phyloP scores from a whole-genome alignment of 2,888 invertebrate species.

The Himalopsyche japonica region DNA sequence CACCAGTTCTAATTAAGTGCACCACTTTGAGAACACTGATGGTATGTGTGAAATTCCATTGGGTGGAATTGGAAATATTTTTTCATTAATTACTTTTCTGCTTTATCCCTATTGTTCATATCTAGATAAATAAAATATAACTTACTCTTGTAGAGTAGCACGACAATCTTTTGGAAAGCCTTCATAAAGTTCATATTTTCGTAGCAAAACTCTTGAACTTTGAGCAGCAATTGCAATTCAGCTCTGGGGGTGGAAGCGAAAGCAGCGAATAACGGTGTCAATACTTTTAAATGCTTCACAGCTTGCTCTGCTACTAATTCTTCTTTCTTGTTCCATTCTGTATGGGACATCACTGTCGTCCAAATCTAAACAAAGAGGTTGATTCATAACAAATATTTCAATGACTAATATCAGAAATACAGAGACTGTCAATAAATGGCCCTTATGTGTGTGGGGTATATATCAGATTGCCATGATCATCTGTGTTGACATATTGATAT shows the following conservation, averaged over 20 bases:
- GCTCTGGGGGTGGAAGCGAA: slow-evolving; percentile 85
- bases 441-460: background rate
- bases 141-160: slow-evolving; percentile 92
- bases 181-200: slow-evolving; percentile 99
- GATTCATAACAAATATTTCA: background rate
- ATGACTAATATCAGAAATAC: background rate
- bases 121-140: slow-evolving; percentile 16
- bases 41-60: no score
- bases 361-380: slow-evolving; percentile 68
- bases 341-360: slow-evolving; percentile 92
- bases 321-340: slow-evolving; percentile 99
- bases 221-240: slow-evolving; percentile 84
- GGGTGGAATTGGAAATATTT: no score
- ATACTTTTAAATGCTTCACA: slow-evolving; percentile 83
- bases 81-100: no score
- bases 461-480: slow-evolving; percentile 56
- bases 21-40: no score
- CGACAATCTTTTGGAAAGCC: slow-evolving; percentile 95
- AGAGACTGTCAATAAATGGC: background rate
- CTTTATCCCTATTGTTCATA: no score
- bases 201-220: slow-evolving; percentile 97
- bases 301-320: slow-evolving; percentile 96
- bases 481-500: slow-evolving; percentile 42
- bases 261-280: slow-evolving; percentile 83
- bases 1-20: slow-evolving; percentile 32